A percentile compares a stretch with the other conserved stretches of the same genome.
Evolutionary conservation across 1,140 invertebrate genomes (phyloP).

Genomic region (Platorchestia sp.): DNA sequence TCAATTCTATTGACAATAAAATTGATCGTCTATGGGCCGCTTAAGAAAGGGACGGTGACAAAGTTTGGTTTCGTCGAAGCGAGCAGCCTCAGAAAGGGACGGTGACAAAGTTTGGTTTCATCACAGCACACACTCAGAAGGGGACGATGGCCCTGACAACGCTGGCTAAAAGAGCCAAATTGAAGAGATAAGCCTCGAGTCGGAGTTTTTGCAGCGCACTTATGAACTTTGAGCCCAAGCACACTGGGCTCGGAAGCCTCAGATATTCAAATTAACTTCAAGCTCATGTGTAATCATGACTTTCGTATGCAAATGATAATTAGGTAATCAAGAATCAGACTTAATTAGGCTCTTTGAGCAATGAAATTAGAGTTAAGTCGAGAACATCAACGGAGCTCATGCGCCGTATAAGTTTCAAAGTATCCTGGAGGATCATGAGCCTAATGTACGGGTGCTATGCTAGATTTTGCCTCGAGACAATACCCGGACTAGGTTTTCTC

Average conservation of each 20-base stretch:
- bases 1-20: too few relatives aligned
- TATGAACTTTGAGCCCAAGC: background rate
- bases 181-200: background rate
- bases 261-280: conserved; percentile 40
- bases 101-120: background rate
- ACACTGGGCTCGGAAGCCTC: background rate
- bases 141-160: background rate
- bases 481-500: background rate
- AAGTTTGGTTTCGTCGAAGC: too few relatives aligned
- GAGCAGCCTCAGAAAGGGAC: too few relatives aligned
- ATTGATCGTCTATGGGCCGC: too few relatives aligned
- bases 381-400: conserved; percentile 15
- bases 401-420: background rate
- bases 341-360: conserved; percentile 36
- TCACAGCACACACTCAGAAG: background rate
- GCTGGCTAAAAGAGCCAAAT: background rate
- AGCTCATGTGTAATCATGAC: conserved; percentile 35
- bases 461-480: background rate
- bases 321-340: conserved; percentile 43
- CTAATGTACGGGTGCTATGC: background rate
- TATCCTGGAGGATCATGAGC: background rate
- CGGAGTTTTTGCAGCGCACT: background rate
- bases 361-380: conserved; percentile 43
- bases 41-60: too few relatives aligned
- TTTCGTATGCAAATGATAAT: conserved; percentile 53